Percentiles rank a stretch among this genome's conserved stretches.
These are phyloP conservation scores for Sebastes steindachneri DNA, from an alignment of 2,797 vertebrate genomes.

Conservation along the genomic window DNA sequence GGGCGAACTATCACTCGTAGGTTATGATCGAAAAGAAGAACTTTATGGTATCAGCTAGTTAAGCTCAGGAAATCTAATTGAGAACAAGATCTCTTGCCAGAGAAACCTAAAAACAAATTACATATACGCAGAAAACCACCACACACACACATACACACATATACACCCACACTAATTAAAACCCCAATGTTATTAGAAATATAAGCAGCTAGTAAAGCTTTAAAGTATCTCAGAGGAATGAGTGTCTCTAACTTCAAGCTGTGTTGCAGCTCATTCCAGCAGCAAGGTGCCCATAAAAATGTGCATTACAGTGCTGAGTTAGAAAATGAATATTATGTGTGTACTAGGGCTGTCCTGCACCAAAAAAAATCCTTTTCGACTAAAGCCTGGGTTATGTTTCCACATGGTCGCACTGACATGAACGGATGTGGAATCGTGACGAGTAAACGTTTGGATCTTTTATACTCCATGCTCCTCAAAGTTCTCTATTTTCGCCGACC, in stretches of 20 bases:
- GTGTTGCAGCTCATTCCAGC: not conserved
- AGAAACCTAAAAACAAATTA: not conserved
- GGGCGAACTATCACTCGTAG: not conserved
- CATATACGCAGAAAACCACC: not conserved
- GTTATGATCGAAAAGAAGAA: not conserved
- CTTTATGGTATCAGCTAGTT: not conserved
- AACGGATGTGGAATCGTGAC: no score
- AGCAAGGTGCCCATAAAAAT: not conserved
- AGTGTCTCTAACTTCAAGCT: not conserved
- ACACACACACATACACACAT: not conserved
- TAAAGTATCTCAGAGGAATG: not conserved
- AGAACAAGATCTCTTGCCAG: not conserved
- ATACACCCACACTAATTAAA: not conserved
- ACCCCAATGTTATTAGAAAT: not conserved
- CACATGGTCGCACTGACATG: no score
- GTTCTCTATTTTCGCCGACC: no score
- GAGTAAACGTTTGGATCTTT: no score
- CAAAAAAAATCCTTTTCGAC: no score
- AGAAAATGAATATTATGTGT: not conserved
- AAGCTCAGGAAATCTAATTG: not conserved
- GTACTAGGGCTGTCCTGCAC: not conserved
- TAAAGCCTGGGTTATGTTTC: no score
- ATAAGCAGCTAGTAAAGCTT: not conserved
- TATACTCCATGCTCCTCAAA: no score
- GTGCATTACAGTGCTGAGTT: not conserved